Evolutionary conservation across 2,113 vertebrate genomes (phyloP).

Genomic region (Lepidothrix coronata): DNA sequence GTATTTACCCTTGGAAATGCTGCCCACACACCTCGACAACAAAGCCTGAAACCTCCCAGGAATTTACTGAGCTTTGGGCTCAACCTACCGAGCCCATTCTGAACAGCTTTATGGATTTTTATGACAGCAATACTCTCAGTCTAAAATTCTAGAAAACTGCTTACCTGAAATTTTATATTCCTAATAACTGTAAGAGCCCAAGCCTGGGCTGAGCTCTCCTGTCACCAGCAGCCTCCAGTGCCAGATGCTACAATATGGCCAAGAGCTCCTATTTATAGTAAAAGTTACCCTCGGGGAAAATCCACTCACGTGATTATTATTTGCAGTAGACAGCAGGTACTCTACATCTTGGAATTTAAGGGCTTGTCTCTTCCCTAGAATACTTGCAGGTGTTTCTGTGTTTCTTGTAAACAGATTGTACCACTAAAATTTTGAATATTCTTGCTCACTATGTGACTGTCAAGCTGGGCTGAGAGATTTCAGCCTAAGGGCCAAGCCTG

Average conservation of each 20-base stretch:
- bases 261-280: constrained; percentile 49
- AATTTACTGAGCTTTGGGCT: background rate
- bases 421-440: background rate
- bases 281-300: constrained; percentile 28
- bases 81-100: background rate
- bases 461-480: background rate
- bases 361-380: background rate
- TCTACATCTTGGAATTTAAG: background rate
- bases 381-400: constrained; percentile 1
- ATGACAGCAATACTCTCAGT: background rate
- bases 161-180: background rate
- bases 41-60: background rate
- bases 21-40: background rate
- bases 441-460: background rate
- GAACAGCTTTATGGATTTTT: background rate
- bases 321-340: constrained; percentile 6
- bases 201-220: background rate
- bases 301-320: constrained; percentile 21
- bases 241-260: constrained; percentile 22
- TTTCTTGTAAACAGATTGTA: background rate
- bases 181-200: background rate
- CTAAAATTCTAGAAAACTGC: background rate
- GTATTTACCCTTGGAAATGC: background rate
- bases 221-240: background rate
- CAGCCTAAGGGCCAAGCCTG: background rate